A percentile compares a stretch with the other conserved stretches of the same genome.
Conservation (phyloP, 1,140 invertebrate species). For the Capitella teleta region DNA sequence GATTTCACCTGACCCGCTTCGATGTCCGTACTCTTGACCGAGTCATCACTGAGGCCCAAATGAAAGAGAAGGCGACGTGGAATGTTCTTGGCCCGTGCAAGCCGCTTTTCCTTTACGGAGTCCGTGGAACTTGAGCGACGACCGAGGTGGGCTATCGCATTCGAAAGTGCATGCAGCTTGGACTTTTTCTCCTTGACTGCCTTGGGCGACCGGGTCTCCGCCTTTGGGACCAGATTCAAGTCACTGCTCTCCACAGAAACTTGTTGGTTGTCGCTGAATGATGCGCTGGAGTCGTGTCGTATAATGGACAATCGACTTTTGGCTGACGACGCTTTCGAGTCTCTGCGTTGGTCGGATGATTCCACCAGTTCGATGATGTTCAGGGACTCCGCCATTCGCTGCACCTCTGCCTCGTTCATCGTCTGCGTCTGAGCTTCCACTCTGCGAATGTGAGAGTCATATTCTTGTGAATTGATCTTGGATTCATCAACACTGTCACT, state of each 20-base stretch:
- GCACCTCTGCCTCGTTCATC: background rate
- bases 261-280: background rate
- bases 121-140: background rate
- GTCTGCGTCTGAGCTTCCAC: conserved; percentile 9
- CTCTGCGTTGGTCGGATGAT: background rate
- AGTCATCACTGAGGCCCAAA: background rate
- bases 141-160: background rate
- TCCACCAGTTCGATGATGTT: background rate
- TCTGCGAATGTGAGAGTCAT: background rate
- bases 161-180: background rate
- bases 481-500: conserved; percentile 10
- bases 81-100: background rate
- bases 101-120: background rate
- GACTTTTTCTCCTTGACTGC: too few species aligned
- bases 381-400: background rate
- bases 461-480: background rate
- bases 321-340: background rate
- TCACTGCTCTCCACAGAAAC: background rate
- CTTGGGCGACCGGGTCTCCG: background rate
- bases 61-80: background rate
- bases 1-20: too few species aligned
- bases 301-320: too few species aligned
- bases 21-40: background rate
- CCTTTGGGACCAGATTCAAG: background rate
- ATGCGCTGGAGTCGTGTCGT: background rate